These are phyloP conservation scores for Spea hammondii DNA, from an alignment of 2,797 vertebrate genomes.

Conservation along the genomic window DNA sequence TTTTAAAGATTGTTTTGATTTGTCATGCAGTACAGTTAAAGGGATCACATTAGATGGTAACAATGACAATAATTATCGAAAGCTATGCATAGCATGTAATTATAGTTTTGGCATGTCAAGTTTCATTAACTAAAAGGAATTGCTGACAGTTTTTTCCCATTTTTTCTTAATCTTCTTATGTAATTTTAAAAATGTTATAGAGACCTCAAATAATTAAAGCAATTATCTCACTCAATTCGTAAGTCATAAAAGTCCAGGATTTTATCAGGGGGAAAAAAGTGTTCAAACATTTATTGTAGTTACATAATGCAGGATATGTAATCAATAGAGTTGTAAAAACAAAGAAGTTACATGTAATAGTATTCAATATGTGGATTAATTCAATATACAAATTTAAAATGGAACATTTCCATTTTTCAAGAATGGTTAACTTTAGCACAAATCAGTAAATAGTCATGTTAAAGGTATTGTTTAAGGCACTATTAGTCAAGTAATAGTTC, in stretches of 20 bases:
- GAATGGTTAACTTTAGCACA: too few species aligned
- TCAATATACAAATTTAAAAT: too few species aligned
- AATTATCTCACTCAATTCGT: conserved; percentile 36
- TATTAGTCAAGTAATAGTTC: too few species aligned
- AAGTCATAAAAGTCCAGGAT: background rate
- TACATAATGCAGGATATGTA: conserved; percentile 22
- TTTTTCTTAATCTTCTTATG: conserved; percentile 45
- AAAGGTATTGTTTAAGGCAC: too few species aligned
- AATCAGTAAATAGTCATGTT: too few species aligned
- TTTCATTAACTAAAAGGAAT: conserved; percentile 34
- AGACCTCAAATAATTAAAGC: conserved; percentile 39
- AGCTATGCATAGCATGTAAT: conserved; percentile 21
- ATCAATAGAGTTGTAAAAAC: too few species aligned
- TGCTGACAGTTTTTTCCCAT: background rate
- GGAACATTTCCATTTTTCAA: too few species aligned
- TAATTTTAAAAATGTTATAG: conserved; percentile 26
- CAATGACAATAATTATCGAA: conserved; percentile 26
- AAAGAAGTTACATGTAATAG: too few species aligned
- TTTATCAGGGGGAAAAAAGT: conserved; percentile 22
- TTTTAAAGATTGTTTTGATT: background rate
- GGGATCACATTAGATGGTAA: conserved; percentile 24
- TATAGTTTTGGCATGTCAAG: conserved; percentile 20
- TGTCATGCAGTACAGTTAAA: background rate
- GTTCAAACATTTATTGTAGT: conserved; percentile 35
- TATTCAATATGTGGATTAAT: too few species aligned